Evolutionary conservation across 2,113 vertebrate species (phyloP), one percentile per base, ranked within the genome.

Genomic region (Nothoprocta perdicaria): DNA sequence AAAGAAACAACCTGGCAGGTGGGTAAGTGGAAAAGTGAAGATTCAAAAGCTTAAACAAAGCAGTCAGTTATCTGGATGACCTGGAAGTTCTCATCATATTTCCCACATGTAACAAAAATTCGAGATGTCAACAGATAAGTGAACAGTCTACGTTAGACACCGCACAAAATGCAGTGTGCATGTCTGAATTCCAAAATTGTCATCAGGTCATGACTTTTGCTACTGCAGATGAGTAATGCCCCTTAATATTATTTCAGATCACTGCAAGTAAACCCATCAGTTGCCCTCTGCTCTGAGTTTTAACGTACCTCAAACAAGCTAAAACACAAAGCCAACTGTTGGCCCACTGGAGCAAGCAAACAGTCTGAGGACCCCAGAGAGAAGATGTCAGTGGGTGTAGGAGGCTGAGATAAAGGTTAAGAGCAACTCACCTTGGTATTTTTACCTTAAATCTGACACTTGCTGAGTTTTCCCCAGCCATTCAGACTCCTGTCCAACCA

Each of bases 1-100:
- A 72, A 86, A 38, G 58, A 78, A 21, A 33, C 0, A 0, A 48
- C 60, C 40, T 11, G 41, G 38, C 0, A 68, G 22, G 31, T 15
- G 2, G 2, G 21, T 50, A 80, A 31, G 19, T 33, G 84, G 67
- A 89, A 29, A n/a, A 89, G 71, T 12, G 72, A 73, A 89, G 26
- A 40, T 12, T 77, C 38, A 27, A 68, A 48, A 77, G 61, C 48
- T 62, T 55, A 71, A 46, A 86, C 82, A 86, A 82, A 8, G 33
- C 7, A 45, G 4, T 22, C 29, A 40, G 27, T 46, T 40, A 61
- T 43, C 35, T 78, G 26, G 12, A 75, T 48, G 75, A 66, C 45
- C 45, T 80, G 29, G 38, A 74, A 43, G 58, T 53, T 61, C 33
- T 66, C 19, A 80, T 0, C 5, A 5, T 9, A 14, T 43, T 48